Evolutionary conservation across 2,797 vertebrate genomes (phyloP).

Genomic region (Agapornis canus): DNA sequence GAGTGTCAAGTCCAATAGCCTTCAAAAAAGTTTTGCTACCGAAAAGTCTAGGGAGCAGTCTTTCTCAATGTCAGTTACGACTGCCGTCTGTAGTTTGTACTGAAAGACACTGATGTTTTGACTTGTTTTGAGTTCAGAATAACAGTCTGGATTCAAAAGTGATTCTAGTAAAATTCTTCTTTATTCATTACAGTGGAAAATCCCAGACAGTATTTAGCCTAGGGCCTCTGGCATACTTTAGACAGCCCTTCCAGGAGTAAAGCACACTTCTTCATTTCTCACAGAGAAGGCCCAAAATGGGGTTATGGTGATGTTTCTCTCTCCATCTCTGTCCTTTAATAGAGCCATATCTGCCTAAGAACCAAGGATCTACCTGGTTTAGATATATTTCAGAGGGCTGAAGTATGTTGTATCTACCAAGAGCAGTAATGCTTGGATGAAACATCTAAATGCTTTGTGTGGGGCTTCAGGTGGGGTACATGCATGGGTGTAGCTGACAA

Average conservation of each 20-base stretch:
- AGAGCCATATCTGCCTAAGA: neutral
- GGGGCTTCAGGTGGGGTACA: neutral
- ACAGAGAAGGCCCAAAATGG: neutral
- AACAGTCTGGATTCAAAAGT: neutral
- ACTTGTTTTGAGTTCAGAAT: neutral
- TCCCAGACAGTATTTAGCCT: neutral
- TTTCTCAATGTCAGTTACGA: neutral
- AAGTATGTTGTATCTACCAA: neutral
- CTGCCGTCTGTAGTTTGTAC: neutral
- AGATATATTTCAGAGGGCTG: neutral
- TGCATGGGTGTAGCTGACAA: neutral
- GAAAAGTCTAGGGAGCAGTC: neutral
- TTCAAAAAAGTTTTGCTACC: neutral
- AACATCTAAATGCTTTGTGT: neutral
- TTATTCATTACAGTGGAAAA: neutral
- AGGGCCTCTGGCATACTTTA: neutral
- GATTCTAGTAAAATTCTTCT: neutral
- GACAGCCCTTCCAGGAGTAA: neutral
- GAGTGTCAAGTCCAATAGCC: neutral
- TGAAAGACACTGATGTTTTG: neutral
- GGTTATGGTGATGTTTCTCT: neutral
- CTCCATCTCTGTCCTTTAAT: neutral
- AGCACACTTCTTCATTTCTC: rapidly evolving
- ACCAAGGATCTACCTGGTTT: neutral
- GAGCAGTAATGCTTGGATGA: neutral